These are phyloP conservation scores for Gila orcuttii DNA, from an alignment of 2,113 vertebrate species.

Conservation along the genomic window DNA sequence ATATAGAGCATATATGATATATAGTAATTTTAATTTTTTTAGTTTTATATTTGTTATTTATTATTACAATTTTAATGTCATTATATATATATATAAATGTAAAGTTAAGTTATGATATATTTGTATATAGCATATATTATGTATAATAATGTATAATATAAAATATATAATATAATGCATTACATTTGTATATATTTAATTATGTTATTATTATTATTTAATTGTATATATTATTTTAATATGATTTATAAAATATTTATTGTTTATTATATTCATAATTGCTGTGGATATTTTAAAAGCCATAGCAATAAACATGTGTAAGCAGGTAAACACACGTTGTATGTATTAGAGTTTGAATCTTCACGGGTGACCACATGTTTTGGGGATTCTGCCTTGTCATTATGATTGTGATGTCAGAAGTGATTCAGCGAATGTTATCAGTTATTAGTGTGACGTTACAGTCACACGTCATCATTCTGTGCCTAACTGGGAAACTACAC, in stretches of 20 bases:
- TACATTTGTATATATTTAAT: too few relatives aligned
- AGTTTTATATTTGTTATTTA: background rate
- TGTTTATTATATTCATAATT: background rate
- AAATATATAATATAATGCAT: too few relatives aligned
- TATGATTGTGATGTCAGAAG: background rate
- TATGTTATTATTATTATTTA: too few relatives aligned
- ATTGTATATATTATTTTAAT: too few relatives aligned
- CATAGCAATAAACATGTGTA: background rate
- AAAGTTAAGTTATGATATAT: too few relatives aligned
- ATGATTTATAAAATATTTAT: too few relatives aligned
- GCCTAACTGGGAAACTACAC: conserved; percentile 10
- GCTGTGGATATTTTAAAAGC: background rate
- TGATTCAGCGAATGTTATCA: background rate
- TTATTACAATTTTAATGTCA: background rate
- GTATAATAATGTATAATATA: too few relatives aligned
- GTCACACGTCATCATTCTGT: conserved; percentile 23
- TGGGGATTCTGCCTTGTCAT: conserved; percentile 24
- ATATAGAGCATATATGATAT: background rate
- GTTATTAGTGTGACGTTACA: background rate
- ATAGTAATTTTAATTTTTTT: background rate
- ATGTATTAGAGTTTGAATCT: too few relatives aligned
- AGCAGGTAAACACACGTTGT: background rate
- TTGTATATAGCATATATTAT: background rate
- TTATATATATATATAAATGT: background rate
- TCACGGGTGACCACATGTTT: background rate